Evolutionary conservation across 37 sponge, comb jelly and placozoan genomes (phyloP).

Genomic region (Tethya wilhelma): DNA sequence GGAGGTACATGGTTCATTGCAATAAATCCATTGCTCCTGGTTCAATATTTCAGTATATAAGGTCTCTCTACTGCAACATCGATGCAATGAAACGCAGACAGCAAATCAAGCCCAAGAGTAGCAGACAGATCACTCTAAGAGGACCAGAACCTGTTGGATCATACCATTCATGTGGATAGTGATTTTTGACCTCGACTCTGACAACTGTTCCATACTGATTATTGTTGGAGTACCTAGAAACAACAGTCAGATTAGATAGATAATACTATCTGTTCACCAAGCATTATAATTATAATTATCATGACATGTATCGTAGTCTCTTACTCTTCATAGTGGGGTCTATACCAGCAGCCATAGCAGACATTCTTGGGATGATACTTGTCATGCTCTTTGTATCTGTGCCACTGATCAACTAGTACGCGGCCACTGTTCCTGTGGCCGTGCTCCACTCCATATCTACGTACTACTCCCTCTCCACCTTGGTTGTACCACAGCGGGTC

Average conservation of each 20-base stretch:
- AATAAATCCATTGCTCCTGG: no score
- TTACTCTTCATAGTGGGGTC: slow-evolving; percentile 11
- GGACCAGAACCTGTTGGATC: slow-evolving; percentile 2
- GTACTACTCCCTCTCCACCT: no score
- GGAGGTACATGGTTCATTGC: no score
- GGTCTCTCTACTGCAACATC: no score
- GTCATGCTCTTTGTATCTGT: background rate
- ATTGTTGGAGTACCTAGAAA: no score
- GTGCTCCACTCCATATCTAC: no score
- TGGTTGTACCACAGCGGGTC: background rate
- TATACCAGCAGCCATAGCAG: slow-evolving; percentile 19
- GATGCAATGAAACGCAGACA: slow-evolving; percentile 14
- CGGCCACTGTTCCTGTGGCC: no score
- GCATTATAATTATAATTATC: background rate
- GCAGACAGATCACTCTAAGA: slow-evolving; percentile 9
- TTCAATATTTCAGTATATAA: no score
- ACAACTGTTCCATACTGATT: no score
- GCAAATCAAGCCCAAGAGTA: background rate
- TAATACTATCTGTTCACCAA: background rate
- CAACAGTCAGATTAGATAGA: background rate
- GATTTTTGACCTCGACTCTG: no score
- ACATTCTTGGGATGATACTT: slow-evolving; percentile 24
- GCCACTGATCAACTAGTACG: no score
- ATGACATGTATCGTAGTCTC: no score
- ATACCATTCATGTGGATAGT: slow-evolving; percentile 27